phyloP scores from a whole-genome alignment of 2,797 vertebrate species.

The Urosaurus nigricauda region DNA sequence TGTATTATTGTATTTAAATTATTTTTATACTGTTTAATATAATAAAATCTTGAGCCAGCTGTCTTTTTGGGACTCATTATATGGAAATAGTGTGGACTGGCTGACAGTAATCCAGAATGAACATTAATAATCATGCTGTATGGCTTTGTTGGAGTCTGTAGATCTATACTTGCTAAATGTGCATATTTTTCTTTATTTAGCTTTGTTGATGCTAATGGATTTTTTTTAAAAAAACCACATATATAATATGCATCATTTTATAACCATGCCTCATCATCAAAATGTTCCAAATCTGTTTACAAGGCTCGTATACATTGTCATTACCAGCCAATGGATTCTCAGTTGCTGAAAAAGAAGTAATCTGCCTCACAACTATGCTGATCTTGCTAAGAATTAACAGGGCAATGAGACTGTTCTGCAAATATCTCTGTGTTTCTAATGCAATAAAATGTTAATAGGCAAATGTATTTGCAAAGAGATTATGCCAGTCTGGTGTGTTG shows the following conservation, averaged over 20 bases:
- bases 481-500: background rate
- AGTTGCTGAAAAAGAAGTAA: conserved; percentile 21
- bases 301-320: background rate
- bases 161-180: background rate
- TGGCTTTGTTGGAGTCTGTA: background rate
- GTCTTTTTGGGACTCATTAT: background rate
- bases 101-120: background rate
- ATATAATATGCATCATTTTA: conserved; percentile 9
- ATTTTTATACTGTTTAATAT: background rate
- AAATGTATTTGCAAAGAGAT: conserved; percentile 43
- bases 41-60: background rate
- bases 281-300: conserved; percentile 18
- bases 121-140: background rate
- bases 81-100: background rate
- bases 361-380: background rate
- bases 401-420: conserved; percentile 18
- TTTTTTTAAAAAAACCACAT: background rate
- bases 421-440: conserved; percentile 36
- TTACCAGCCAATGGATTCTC: conserved; percentile 18
- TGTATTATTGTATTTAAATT: background rate
- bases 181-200: background rate
- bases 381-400: conserved; percentile 41
- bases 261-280: conserved; percentile 5
- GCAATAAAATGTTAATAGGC: conserved; percentile 23
- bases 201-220: background rate